Percentiles rank a stretch among this genome's conserved stretches.
Evolutionary conservation across 1,140 invertebrate genomes (phyloP).

Genomic region (Cherax quadricarinatus): DNA sequence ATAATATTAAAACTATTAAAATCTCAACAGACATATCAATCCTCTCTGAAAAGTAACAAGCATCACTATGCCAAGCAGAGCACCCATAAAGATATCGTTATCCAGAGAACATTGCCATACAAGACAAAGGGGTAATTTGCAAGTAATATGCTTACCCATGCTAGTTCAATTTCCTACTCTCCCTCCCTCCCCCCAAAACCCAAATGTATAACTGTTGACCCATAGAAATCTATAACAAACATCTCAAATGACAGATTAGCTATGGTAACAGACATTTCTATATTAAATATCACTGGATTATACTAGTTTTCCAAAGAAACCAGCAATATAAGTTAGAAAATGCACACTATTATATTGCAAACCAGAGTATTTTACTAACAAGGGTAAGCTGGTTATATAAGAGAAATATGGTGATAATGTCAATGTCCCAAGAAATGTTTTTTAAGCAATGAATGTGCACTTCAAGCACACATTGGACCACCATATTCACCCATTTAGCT

Average conservation of each 20-base stretch:
- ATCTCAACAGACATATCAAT: neutral
- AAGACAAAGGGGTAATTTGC: conserved; percentile 1
- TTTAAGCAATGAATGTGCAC: neutral
- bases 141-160: conserved; percentile 24
- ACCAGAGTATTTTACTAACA: conserved; percentile 5
- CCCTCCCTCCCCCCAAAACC: neutral
- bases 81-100: conserved; percentile 5
- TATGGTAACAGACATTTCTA: neutral
- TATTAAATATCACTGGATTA: conserved; percentile 8
- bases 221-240: conserved; percentile 2
- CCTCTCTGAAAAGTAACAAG: neutral
- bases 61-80: conserved; percentile 17
- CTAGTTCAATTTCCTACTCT: neutral
- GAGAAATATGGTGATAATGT: neutral
- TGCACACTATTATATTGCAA: neutral
- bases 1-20: neutral
- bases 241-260: neutral
- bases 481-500: conserved; percentile 10
- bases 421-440: neutral
- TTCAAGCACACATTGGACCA: conserved; percentile 5
- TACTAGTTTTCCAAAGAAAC: neutral
- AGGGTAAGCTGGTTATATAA: neutral
- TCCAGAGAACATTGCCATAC: conserved; percentile 29
- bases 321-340: neutral
- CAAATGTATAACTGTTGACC: neutral